Base-by-base conservation (phyloP, 1,140 invertebrate species). In the Physella acuta region DNA sequence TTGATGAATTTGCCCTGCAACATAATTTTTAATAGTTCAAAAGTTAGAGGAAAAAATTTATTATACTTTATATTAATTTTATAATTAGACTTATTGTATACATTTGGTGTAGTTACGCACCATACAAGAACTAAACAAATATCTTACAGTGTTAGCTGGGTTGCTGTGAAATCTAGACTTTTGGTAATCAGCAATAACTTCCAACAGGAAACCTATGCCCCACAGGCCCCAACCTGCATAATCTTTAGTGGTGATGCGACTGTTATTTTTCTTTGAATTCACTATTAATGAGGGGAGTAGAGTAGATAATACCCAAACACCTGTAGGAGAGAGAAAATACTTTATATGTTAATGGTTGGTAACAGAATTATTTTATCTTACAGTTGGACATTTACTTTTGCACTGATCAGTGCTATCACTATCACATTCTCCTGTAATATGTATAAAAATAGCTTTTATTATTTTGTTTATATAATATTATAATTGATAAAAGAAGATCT, bases 231-330 rank as follows among this genome's bases (percentile, higher is more conserved):
- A 82, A 52, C 81, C 81, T 11, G 77, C 3, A 62, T 81, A 80
- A 60, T 82, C 81, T 20, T 62, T 65, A 0, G 20, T 65, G 0
- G 58, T 68, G 11, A 81, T n/a, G 0, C 75, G 72, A 52, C 64
- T 63, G 55, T 80, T 76, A 17, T 73, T 37, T 28, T 73, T 75
- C 68, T 80, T 80, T 36, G 28, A 56, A 58, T 85, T 79, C 33
- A 85, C 75, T n/a, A 86, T 69, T 5, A 87, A 65, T 17, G 83
- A 84, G 0, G 86, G 86, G 17, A 86, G 71, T 5, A 87, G 69
- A 14, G 84, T 86, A 0, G 83, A 70, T 44, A 86, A 75, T n/a
- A 83, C 71, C 82, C 82, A 84, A 8, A 83, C 67, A 65, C 79
- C 82, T 83, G 55, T 20, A 71, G 55, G 28, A n/a, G n/a, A n/a